Percentiles rank a stretch among this genome's conserved stretches.
These are phyloP conservation scores for Beroe ovata DNA, from an alignment of 37 sponge, comb jelly and placozoan species.

Conservation along the genomic window DNA sequence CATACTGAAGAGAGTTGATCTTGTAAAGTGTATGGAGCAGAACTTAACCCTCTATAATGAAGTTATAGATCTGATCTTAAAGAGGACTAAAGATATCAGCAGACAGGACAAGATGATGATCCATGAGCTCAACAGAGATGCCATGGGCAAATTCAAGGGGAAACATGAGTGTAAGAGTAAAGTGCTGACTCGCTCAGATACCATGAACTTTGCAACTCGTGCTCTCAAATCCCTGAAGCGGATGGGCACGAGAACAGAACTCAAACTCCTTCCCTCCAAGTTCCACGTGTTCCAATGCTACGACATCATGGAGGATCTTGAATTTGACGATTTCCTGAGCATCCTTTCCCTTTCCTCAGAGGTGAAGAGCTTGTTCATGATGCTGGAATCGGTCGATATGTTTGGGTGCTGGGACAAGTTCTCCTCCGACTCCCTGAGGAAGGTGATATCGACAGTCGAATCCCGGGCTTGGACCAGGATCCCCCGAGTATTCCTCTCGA, in stretches of 20 bases:
- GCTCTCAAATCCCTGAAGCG: background rate
- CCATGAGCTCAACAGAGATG: background rate
- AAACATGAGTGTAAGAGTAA: background rate
- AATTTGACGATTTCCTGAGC: background rate
- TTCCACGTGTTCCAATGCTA: slow-evolving; percentile 36
- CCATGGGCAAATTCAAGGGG: background rate
- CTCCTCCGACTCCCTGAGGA: background rate
- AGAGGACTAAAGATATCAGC: background rate
- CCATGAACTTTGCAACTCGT: background rate
- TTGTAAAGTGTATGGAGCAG: background rate
- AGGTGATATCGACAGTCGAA: background rate
- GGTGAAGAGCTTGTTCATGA: slow-evolving; percentile 25
- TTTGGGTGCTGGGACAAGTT: slow-evolving; percentile 41
- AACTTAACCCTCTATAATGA: background rate
- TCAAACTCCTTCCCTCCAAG: slow-evolving; percentile 5
- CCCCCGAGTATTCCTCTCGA: background rate
- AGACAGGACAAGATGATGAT: background rate
- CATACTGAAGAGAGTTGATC: background rate
- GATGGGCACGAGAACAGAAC: background rate
- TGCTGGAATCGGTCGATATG: slow-evolving; percentile 31
- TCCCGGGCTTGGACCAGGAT: background rate
- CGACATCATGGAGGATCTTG: background rate
- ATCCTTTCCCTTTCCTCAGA: slow-evolving; percentile 26
- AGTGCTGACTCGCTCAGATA: background rate
- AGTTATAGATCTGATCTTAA: background rate